These are phyloP conservation scores for Nasonia giraulti DNA, from an alignment of 1,140 invertebrate species.

Conservation along the genomic window DNA sequence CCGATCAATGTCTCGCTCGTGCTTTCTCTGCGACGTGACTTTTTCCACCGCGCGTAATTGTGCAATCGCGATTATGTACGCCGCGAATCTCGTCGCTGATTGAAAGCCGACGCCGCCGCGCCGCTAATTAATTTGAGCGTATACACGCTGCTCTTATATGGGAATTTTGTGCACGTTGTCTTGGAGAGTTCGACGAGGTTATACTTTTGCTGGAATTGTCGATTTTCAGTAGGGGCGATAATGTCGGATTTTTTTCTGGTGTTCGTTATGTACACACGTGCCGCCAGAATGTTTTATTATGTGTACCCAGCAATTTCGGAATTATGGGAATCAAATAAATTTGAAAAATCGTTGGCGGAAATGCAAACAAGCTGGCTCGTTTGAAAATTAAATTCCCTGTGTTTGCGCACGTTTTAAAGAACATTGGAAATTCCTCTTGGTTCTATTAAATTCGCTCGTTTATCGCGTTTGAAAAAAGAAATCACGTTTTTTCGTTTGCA, in stretches of 20 bases:
- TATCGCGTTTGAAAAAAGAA: too few relatives aligned
- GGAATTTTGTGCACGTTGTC: conserved; percentile 1
- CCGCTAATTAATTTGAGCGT: conserved; percentile 40
- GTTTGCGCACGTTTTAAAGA: too few relatives aligned
- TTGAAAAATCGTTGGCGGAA: background rate
- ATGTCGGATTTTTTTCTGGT: background rate
- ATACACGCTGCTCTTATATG: background rate
- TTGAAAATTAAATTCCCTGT: background rate
- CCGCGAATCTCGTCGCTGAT: too few relatives aligned
- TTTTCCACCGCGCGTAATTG: conserved; percentile 29
- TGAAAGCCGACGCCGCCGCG: too few relatives aligned
- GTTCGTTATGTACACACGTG: background rate
- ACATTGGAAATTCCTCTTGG: too few relatives aligned
- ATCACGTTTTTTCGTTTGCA: too few relatives aligned
- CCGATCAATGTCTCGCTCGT: conserved; percentile 27
- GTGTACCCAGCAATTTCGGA: background rate
- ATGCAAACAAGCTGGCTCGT: background rate
- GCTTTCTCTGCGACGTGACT: background rate
- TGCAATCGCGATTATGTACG: conserved; percentile 39
- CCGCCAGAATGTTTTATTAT: too few relatives aligned
- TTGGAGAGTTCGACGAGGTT: background rate
- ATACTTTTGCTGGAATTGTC: background rate
- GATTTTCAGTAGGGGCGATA: background rate
- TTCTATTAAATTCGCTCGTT: too few relatives aligned
- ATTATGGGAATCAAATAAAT: background rate